Percentiles rank a stretch among this genome's conserved stretches.
phyloP scores from a whole-genome alignment of 1,140 invertebrate species.

The Plectrocnemia conspersa region DNA sequence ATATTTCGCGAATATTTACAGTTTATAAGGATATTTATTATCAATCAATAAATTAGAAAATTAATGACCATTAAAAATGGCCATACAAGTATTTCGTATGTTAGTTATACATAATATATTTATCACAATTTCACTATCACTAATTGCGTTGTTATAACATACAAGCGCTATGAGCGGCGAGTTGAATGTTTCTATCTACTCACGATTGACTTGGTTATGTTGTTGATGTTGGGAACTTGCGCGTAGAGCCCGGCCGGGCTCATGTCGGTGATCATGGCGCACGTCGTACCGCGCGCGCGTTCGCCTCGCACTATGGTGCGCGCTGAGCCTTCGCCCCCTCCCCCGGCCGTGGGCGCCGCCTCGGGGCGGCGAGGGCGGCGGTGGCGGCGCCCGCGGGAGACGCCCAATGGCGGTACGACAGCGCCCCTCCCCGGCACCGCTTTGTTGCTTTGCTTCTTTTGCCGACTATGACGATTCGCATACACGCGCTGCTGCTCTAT shows the following conservation, averaged over 20 bases:
- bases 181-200: slow-evolving; percentile 17
- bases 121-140: too few relatives aligned
- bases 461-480: too few relatives aligned
- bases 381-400: slow-evolving; percentile 5
- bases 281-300: background rate
- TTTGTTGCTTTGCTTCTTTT: too few relatives aligned
- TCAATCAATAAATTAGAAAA: too few relatives aligned
- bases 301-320: background rate
- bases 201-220: slow-evolving; percentile 32
- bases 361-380: slow-evolving; percentile 18
- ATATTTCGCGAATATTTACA: too few relatives aligned
- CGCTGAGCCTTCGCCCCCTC: background rate
- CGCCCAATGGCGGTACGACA: slow-evolving; percentile 20
- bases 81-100: too few relatives aligned
- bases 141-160: too few relatives aligned
- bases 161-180: too few relatives aligned
- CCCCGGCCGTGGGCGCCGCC: background rate
- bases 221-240: slow-evolving; percentile 32
- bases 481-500: too few relatives aligned
- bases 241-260: slow-evolving; percentile 30
- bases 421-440: slow-evolving; percentile 13
- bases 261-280: slow-evolving; percentile 30
- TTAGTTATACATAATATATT: too few relatives aligned
- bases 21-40: too few relatives aligned
- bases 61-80: too few relatives aligned